Evolutionary conservation across 2,113 vertebrate genomes (phyloP).

Genomic region (Nanorana parkeri): DNA sequence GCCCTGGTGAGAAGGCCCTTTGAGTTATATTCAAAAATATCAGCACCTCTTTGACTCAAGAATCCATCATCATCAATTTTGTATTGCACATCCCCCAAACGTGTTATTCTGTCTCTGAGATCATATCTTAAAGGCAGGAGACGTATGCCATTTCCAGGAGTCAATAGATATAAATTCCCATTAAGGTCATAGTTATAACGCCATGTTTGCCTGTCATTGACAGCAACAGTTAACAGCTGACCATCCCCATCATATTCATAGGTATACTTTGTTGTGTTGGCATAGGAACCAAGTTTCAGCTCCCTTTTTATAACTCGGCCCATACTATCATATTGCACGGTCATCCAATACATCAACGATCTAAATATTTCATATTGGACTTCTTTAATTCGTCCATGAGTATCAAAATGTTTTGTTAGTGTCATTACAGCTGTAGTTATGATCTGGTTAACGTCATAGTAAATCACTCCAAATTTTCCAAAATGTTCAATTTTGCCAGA

Average conservation of each 20-base stretch:
- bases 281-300: conserved; percentile 96
- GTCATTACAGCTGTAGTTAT: conserved; percentile 99
- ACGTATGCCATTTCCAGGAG: conserved; percentile 91
- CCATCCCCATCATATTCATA: conserved; percentile 97
- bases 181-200: conserved; percentile 98
- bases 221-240: conserved; percentile 93
- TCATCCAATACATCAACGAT: conserved; percentile 99
- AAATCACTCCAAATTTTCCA: conserved; percentile 98
- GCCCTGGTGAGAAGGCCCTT: conserved; percentile 92
- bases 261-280: conserved; percentile 97
- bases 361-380: conserved; percentile 98
- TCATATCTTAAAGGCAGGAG: conserved; percentile 94
- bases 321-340: conserved; percentile 97
- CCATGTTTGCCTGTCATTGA: conserved; percentile 97
- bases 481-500: conserved; percentile 99
- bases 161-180: conserved; percentile 93
- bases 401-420: conserved; percentile 97
- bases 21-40: conserved; percentile 97
- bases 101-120: conserved; percentile 93
- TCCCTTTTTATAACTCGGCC: conserved; percentile 95
- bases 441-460: conserved; percentile 98
- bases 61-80: conserved; percentile 94
- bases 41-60: conserved; percentile 89
- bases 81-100: conserved; percentile 93
- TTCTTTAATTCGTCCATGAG: conserved; percentile 96